Base-by-base conservation (phyloP, 1,140 invertebrate species). In the Gonioctena quinquepunctata region DNA sequence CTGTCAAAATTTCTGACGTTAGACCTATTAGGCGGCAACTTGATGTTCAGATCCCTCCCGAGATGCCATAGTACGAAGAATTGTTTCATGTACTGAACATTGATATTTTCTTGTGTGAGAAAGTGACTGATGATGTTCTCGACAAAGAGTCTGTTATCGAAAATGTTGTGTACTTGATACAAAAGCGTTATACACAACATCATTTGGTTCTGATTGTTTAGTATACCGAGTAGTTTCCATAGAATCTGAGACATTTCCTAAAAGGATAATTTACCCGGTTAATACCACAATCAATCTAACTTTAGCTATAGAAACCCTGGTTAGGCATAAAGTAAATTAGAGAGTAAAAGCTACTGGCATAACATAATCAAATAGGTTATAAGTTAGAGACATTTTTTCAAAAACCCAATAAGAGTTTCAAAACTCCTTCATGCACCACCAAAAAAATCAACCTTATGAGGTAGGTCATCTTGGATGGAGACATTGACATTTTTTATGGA, bases 11-110 rank as follows among this genome's bases (percentile, higher is more conserved):
- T 86, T 72, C 86, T 79, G 6, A 78, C 77, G 23, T 63, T 72
- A n/a, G 69, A 68, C 60, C 76, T 74, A 27, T 77, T 69, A 11
- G 77, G 72, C 6, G 80, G 75, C 66, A 80, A 74, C 76, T 81
- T 85, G 72, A 86, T 85, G 67, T 87, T 86, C 75, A 88, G 85
- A 63, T 93, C 92, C 69, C 93, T 80, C 6, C 92, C 93, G 22
- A 94, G 81, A 80, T 95, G 92, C 93, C 93, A 95, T 1, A 95
- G 82, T 1, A 91, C 84, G 18, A 91, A 87, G 80, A 95, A 95
- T 74, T 90, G 89, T 73, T 91, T 90, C 69, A 92, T 91, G 19
- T 91, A 89, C 68, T 89, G 88, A 69, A 92, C 86, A 78, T 83
- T 84, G 28, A 82, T 78, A 64, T 79, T 82, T 11, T 84, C 83